phyloP scores from a whole-genome alignment of 1,140 invertebrate species.

The Arctopsyche grandis region DNA sequence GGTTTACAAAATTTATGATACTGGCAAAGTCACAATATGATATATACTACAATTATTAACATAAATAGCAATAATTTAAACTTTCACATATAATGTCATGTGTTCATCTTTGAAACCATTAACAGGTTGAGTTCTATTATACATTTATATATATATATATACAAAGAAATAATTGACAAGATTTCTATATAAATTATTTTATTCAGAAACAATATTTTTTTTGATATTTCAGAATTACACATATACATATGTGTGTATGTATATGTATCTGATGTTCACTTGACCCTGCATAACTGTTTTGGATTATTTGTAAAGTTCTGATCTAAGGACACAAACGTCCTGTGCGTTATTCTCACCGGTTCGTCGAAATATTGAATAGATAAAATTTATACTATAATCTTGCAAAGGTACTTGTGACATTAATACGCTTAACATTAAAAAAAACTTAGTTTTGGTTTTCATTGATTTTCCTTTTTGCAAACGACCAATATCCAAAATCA shows the following conservation, averaged over 20 bases:
- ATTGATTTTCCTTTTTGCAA: background rate
- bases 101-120: background rate
- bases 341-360: constrained; percentile 32
- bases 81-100: background rate
- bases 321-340: constrained; percentile 10
- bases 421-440: constrained; percentile 33
- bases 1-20: background rate
- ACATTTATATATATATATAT: constrained; percentile 34
- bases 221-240: background rate
- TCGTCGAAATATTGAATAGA: constrained; percentile 21
- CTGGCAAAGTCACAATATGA: constrained; percentile 8
- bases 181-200: constrained; percentile 21
- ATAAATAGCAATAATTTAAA: background rate
- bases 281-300: constrained; percentile 40
- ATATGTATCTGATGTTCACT: constrained; percentile 34
- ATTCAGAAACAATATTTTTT: constrained; percentile 1
- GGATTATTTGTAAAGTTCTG: constrained; percentile 26
- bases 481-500: constrained; percentile 13
- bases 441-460: constrained; percentile 21
- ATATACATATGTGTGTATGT: background rate
- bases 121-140: constrained; percentile 15
- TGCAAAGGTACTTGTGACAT: constrained; percentile 48
- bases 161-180: constrained; percentile 36
- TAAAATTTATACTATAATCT: constrained; percentile 39
- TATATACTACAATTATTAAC: background rate